These are phyloP conservation scores for Onthophagus taurus DNA, from an alignment of 1,140 invertebrate species.

Conservation along the genomic window DNA sequence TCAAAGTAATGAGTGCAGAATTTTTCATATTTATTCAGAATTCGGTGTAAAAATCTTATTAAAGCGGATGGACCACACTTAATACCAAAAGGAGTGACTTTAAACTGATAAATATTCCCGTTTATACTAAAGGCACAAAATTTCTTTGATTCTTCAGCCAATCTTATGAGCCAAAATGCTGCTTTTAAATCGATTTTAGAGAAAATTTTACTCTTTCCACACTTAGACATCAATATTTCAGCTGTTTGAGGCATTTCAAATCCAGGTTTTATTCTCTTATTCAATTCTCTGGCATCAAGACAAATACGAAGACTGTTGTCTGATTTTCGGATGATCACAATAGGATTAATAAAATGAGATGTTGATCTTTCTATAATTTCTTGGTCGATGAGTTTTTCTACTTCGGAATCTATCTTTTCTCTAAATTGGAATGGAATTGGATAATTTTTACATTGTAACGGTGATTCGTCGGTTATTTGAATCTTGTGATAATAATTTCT, in stretches of 20 bases:
- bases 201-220: background rate
- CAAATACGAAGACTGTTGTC: too few relatives aligned
- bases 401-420: too few relatives aligned
- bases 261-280: too few relatives aligned
- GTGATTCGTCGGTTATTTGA: too few relatives aligned
- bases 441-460: too few relatives aligned
- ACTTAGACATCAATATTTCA: background rate
- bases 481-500: too few relatives aligned
- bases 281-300: too few relatives aligned
- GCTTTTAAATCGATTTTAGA: constrained; percentile 1
- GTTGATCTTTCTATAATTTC: too few relatives aligned
- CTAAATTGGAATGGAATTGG: too few relatives aligned
- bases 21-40: background rate
- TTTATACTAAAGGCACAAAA: constrained; percentile 4
- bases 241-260: constrained; percentile 1
- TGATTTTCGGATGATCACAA: too few relatives aligned
- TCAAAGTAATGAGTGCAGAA: constrained; percentile 7
- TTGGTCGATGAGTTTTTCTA: too few relatives aligned
- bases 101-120: constrained; percentile 6
- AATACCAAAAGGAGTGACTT: background rate
- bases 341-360: too few relatives aligned
- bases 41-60: background rate
- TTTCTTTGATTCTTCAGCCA: background rate
- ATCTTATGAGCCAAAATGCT: constrained; percentile 4
- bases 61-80: background rate